Evolutionary conservation across 2,888 invertebrate genomes (phyloP), one percentile per base, ranked within the genome.

Genomic region (Hoplodrina blanda): DNA sequence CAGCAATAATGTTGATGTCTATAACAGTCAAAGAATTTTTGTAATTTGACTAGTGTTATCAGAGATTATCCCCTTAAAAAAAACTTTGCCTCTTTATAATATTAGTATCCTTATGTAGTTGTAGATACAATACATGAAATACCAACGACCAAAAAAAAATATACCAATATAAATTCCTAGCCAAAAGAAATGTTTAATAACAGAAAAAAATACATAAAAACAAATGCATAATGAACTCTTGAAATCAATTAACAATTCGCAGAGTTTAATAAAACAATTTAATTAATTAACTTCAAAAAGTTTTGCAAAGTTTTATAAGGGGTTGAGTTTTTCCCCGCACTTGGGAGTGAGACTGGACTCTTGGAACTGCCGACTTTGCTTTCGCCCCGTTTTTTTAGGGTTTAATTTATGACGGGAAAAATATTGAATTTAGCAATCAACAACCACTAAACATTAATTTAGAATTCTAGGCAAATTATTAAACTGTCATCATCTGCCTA

Each of bases 221-320:
- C 57, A 68, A 69, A 69, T 30, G 62, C 71, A 75, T 55, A 67
- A 79, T 66, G 33, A 75, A 83, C 70, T 69, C 73, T 71, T 44
- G 62, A 77, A 83, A 69, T 83, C 78, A 78, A 70, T 79, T 79
- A 76, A 67, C 62, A 76, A 76, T 81, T 69, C 62, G 50, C 56
- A 60, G 67, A 72, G 66, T 83, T 71, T 78, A 78, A 69, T 80
- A 77, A 83, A 84, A 85, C 73, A 80, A 83, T 76, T 84, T 80
- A 70, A 80, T 79, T 83, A 85, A 80, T 84, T 76, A 78, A 76
- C 71, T 61, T 15, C 60, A 53, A 15, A 54, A 83, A 83, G 81
- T 83, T 83, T 67, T 8, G 56, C 54, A n/a, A 74, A 80, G 69
- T 85, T 85, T 74, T 33, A 15, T 62, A 68, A 73, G 68, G 79